A percentile compares a stretch with the other conserved stretches of the same genome.
Evolutionary conservation across 2,113 vertebrate genomes (phyloP).

Genomic region (Lynx canadensis): DNA sequence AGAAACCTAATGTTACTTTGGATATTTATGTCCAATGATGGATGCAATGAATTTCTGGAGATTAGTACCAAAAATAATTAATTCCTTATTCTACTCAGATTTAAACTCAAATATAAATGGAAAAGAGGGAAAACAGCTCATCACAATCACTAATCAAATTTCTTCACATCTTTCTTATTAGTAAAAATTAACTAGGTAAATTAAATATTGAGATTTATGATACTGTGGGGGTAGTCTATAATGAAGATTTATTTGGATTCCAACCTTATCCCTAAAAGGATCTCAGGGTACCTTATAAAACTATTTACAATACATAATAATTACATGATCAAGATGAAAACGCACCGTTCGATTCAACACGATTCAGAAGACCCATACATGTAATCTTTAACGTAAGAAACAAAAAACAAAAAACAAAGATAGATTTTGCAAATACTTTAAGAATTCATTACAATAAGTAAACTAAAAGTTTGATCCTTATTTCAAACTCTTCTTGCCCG

Average conservation of each 20-base stretch:
- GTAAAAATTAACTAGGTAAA: slow-evolving; percentile 14
- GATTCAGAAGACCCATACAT: not conserved
- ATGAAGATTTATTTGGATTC: slow-evolving; percentile 31
- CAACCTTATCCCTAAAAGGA: not conserved
- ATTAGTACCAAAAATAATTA: slow-evolving; percentile 22
- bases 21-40: not conserved
- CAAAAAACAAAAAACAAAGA: not conserved
- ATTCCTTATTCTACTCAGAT: slow-evolving; percentile 1
- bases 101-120: slow-evolving; percentile 33
- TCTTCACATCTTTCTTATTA: not conserved
- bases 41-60: not conserved
- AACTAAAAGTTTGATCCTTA: not conserved
- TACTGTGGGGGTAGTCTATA: not conserved
- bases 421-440: not conserved
- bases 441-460: slow-evolving; percentile 37
- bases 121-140: not conserved
- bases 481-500: not conserved
- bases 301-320: not conserved
- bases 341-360: not conserved
- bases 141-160: not conserved
- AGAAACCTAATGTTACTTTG: slow-evolving; percentile 37
- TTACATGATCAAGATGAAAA: not conserved
- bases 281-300: slow-evolving; percentile 3
- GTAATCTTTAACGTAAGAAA: not conserved
- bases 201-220: slow-evolving; percentile 38